A percentile compares a stretch with the other conserved stretches of the same genome.
phyloP scores from a whole-genome alignment of 2,113 vertebrate genomes.

The Bujurquina vittata region DNA sequence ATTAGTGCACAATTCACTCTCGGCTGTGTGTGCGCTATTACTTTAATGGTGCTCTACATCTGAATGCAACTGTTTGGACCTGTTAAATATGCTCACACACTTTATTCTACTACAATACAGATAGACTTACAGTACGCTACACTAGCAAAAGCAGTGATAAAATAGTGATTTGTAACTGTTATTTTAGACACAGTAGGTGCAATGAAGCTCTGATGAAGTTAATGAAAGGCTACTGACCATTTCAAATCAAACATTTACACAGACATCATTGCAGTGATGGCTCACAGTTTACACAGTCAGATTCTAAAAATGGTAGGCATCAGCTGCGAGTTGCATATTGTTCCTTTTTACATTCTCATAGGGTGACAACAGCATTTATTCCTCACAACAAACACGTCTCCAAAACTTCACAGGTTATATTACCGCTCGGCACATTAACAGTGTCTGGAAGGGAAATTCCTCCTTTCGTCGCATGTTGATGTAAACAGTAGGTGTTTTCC shows the following conservation, averaged over 20 bases:
- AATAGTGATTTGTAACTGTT: not conserved
- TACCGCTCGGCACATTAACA: not conserved
- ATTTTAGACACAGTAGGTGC: too few relatives aligned
- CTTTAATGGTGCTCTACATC: not conserved
- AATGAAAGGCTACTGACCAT: too few relatives aligned
- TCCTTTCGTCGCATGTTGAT: not conserved
- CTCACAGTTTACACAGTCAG: not conserved
- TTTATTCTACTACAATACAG: not conserved
- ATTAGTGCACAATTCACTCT: not conserved
- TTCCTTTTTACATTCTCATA: not conserved
- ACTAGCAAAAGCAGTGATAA: not conserved
- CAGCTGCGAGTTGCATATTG: not conserved
- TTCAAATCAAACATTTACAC: not conserved
- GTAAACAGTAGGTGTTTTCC: not conserved
- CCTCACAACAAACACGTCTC: not conserved
- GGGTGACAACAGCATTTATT: not conserved
- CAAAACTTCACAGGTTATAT: not conserved
- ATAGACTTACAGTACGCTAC: not conserved
- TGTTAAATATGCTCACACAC: not conserved
- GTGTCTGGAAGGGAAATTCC: not conserved
- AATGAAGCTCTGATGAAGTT: not conserved
- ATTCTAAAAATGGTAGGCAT: not conserved
- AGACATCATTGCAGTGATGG: not conserved
- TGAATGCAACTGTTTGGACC: not conserved
- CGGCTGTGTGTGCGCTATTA: not conserved